These are phyloP conservation scores for Pomacea canaliculata DNA, from an alignment of 2,888 invertebrate genomes.

Conservation along the genomic window DNA sequence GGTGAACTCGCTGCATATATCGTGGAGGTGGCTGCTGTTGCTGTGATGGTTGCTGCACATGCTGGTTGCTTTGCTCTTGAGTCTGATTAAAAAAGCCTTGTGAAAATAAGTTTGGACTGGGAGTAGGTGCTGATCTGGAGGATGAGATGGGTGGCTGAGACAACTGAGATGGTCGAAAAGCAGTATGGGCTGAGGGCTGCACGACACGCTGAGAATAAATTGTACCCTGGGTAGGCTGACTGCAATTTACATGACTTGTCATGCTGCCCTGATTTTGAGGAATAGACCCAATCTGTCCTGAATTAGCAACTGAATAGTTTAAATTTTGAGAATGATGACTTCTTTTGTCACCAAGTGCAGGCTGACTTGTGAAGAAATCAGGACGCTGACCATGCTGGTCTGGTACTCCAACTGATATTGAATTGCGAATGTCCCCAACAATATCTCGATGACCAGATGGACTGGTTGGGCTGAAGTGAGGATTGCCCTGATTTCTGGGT, in stretches of 20 bases:
- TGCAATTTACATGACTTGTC: not conserved
- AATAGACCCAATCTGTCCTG: no score
- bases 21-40: constrained; percentile 23
- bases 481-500: constrained; percentile 18
- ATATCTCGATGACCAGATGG: not conserved
- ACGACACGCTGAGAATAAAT: not conserved
- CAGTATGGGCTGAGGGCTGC: not conserved
- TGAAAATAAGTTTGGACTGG: no score
- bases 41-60: constrained; percentile 10
- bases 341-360: constrained; percentile 1
- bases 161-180: constrained; percentile 5
- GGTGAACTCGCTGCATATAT: constrained; percentile 35
- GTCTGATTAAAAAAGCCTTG: no score
- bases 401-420: not conserved
- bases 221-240: not conserved
- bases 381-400: not conserved
- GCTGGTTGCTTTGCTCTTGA: not conserved
- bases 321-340: not conserved
- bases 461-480: constrained; percentile 22
- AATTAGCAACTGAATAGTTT: not conserved
- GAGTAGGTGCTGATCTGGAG: no score
- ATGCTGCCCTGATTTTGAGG: not conserved
- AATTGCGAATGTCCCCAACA: not conserved
- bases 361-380: not conserved
- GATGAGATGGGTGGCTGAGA: no score